Conservation (phyloP, 2,113 vertebrate genomes). For the Bambusicola thoracicus region DNA sequence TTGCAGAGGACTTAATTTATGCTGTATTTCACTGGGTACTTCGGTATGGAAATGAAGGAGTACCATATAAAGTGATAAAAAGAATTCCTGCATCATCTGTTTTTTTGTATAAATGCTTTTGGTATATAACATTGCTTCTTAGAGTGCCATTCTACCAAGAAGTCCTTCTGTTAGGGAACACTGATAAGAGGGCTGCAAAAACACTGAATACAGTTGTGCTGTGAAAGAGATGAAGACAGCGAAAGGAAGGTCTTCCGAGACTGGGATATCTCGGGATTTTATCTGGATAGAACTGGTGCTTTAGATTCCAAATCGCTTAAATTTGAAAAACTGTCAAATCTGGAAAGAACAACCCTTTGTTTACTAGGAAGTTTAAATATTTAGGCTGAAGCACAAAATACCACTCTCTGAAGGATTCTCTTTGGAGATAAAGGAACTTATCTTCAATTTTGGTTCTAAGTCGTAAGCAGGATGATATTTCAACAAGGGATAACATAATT, state of each 20-base stretch:
- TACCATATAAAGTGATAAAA: not conserved
- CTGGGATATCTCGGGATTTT: not conserved
- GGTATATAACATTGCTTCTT: not conserved
- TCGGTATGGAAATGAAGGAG: not conserved
- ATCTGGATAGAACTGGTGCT: not conserved
- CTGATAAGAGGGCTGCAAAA: not conserved
- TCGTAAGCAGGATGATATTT: slow-evolving; percentile 16
- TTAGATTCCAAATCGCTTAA: not conserved
- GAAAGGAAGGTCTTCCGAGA: not conserved
- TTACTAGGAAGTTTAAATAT: slow-evolving; percentile 53
- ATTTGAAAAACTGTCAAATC: not conserved
- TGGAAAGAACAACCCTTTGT: not conserved
- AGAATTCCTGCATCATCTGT: not conserved
- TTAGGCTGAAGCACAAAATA: slow-evolving; percentile 44
- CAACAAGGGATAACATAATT: slow-evolving; percentile 9
- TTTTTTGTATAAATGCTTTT: not conserved
- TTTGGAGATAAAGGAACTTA: slow-evolving; percentile 49
- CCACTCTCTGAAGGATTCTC: not conserved
- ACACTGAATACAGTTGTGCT: accelerated
- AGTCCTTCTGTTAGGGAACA: not conserved
- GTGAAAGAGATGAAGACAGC: not conserved
- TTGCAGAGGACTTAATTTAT: not conserved
- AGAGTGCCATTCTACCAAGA: not conserved
- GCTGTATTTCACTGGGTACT: not conserved
- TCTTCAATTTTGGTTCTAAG: slow-evolving; percentile 1